Conservation (phyloP, 2,113 vertebrate genomes). For the Hippocampus comes region DNA sequence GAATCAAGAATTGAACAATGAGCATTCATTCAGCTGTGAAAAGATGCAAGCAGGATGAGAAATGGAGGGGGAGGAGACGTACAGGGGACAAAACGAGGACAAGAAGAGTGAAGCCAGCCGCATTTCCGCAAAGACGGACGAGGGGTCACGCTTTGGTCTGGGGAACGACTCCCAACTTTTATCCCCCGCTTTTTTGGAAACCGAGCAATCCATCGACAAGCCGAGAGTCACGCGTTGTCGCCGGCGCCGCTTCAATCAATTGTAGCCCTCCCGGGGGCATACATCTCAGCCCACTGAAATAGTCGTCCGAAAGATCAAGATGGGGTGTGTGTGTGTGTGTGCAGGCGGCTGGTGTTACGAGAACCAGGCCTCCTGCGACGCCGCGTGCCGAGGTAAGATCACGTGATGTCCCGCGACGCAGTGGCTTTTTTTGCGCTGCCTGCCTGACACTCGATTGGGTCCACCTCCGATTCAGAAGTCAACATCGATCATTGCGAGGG, state of each 20-base stretch:
- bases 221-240: too few relatives aligned
- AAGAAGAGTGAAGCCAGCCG: too few relatives aligned
- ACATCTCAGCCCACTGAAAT: too few relatives aligned
- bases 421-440: not conserved
- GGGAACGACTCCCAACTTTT: too few relatives aligned
- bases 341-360: slow-evolving; percentile 76
- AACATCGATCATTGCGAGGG: too few relatives aligned
- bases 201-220: too few relatives aligned
- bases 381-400: slow-evolving; percentile 66
- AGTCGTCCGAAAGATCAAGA: not conserved
- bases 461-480: not conserved
- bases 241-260: too few relatives aligned
- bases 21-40: not conserved
- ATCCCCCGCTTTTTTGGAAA: too few relatives aligned
- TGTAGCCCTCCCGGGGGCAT: too few relatives aligned
- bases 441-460: not conserved
- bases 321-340: slow-evolving; percentile 1
- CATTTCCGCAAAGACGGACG: too few relatives aligned
- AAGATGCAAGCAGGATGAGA: not conserved
- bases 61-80: not conserved
- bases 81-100: not conserved
- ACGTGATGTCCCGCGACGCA: not conserved
- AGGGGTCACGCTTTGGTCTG: too few relatives aligned
- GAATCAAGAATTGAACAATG: not conserved
- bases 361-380: slow-evolving; percentile 61